Evolutionary conservation across 1,140 invertebrate genomes (phyloP).

Genomic region (Saxidomus purpurata): DNA sequence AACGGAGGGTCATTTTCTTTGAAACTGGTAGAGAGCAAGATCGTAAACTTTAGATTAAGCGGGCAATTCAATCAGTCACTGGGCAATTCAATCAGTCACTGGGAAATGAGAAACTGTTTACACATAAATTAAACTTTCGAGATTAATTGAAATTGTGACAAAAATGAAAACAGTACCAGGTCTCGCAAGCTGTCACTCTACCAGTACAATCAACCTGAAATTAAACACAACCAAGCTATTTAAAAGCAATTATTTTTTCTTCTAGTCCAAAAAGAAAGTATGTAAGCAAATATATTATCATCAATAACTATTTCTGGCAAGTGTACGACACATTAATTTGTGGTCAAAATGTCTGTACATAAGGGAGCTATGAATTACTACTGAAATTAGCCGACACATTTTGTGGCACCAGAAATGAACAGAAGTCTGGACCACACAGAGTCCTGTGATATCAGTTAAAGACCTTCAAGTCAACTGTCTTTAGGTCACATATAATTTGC

Average conservation of each 20-base stretch:
- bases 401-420: too few relatives aligned
- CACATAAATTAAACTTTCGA: conserved; percentile 33
- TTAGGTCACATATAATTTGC: too few relatives aligned
- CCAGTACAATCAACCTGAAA: not conserved
- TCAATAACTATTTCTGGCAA: too few relatives aligned
- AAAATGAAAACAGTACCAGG: conserved; percentile 19
- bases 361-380: too few relatives aligned
- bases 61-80: not conserved
- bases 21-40: not conserved
- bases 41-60: conserved; percentile 13
- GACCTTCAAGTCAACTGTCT: too few relatives aligned
- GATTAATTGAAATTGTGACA: conserved; percentile 29
- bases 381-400: too few relatives aligned
- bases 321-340: too few relatives aligned
- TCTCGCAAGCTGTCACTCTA: not conserved
- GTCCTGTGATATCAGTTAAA: too few relatives aligned
- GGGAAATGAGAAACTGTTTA: conserved; percentile 35
- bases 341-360: too few relatives aligned
- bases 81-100: not conserved
- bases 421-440: too few relatives aligned
- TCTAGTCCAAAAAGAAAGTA: not conserved
- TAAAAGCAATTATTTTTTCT: not conserved
- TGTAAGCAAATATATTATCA: too few relatives aligned
- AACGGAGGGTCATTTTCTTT: conserved; percentile 30
- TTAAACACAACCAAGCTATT: not conserved